Evolutionary conservation across 2,113 vertebrate genomes (phyloP).

Genomic region (Apteryx mantelli): DNA sequence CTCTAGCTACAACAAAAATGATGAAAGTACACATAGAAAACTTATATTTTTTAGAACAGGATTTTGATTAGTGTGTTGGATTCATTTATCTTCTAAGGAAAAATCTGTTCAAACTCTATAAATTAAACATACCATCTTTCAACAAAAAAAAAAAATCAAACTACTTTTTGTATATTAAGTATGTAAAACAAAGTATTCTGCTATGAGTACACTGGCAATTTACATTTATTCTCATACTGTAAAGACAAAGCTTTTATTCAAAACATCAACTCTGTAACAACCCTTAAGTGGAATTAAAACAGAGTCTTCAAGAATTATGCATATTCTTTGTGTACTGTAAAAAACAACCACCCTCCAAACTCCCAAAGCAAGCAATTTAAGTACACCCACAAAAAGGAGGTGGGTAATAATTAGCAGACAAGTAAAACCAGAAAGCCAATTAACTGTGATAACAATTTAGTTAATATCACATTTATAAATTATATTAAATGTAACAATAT

Average conservation of each 20-base stretch:
- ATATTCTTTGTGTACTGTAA: neutral
- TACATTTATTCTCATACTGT: neutral
- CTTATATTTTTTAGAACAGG: neutral
- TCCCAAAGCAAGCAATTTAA: constrained; percentile 60
- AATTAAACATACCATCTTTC: neutral
- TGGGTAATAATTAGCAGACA: constrained; percentile 26
- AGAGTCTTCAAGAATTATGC: neutral
- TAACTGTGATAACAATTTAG: constrained; percentile 33
- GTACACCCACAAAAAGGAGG: neutral
- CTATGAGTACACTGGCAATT: neutral
- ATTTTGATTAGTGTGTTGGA: neutral
- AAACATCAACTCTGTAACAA: neutral
- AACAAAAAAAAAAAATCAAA: neutral
- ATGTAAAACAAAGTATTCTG: neutral
- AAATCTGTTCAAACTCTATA: neutral
- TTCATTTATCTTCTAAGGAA: neutral
- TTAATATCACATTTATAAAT: constrained; percentile 3
- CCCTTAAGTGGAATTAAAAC: neutral
- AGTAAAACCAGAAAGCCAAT: constrained; percentile 52
- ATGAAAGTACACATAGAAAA: neutral
- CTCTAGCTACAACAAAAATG: neutral
- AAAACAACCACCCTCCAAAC: neutral
- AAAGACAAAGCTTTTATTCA: neutral
- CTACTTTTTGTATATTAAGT: neutral
- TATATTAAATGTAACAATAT: neutral